Percentiles rank a stretch among this genome's conserved stretches.
Evolutionary conservation across 2,888 invertebrate species (phyloP).

Genomic region (Hypomecis atomaria): DNA sequence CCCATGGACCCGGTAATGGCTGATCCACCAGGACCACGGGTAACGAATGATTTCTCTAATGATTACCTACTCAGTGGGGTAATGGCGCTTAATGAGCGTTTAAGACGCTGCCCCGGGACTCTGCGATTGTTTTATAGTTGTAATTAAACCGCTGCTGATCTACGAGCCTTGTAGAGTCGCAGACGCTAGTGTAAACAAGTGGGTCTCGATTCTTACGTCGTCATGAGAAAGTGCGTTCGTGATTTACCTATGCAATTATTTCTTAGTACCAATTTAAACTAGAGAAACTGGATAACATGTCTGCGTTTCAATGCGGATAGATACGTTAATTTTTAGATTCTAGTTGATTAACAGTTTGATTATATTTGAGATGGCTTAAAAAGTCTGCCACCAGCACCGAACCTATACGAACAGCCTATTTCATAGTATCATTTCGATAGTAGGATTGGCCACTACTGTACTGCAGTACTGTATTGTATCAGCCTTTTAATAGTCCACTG

Average conservation of each 20-base stretch:
- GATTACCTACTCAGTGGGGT: conserved; percentile 42
- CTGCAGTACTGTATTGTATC: no score
- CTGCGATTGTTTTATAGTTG: conserved; percentile 78
- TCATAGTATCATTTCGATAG: no score
- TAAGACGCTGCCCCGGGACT: conserved; percentile 67
- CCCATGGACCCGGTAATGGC: no score
- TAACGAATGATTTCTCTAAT: neutral
- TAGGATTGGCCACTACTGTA: no score
- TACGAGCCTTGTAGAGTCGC: conserved; percentile 60
- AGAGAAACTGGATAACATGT: neutral
- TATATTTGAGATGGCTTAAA: no score
- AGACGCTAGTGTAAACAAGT: conserved; percentile 55
- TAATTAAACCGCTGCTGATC: conserved; percentile 73
- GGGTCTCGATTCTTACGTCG: conserved; percentile 51
- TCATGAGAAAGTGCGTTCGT: conserved; percentile 15
- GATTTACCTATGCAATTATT: conserved; percentile 10
- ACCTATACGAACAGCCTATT: no score
- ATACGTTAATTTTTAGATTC: no score
- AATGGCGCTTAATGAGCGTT: conserved; percentile 78
- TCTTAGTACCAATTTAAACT: neutral
- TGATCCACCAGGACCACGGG: no score
- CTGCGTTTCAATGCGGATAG: neutral
- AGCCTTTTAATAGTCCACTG: no score
- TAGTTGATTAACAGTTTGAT: no score
- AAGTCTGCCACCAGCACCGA: no score